phyloP scores from a whole-genome alignment of 2,797 vertebrate species.

The Leuciscus waleckii region DNA sequence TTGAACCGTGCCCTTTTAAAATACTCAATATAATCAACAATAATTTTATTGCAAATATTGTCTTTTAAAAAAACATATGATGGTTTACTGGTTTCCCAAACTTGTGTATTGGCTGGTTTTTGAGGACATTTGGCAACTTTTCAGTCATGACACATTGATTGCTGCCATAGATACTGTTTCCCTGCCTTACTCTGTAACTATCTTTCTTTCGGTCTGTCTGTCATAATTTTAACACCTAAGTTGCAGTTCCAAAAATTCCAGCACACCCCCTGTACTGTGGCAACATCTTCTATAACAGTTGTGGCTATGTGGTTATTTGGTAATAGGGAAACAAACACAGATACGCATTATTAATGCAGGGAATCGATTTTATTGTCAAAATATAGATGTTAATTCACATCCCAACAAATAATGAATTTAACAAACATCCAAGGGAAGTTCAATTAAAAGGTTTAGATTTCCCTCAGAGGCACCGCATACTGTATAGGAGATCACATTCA shows the following conservation, averaged over 20 bases:
- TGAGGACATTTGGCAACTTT: neutral
- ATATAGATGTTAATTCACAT: constrained; percentile 22
- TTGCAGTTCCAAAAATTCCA: neutral
- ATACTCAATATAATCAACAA: neutral
- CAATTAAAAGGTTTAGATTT: constrained; percentile 18
- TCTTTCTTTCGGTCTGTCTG: neutral
- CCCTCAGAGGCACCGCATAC: constrained; percentile 46
- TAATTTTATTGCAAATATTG: neutral
- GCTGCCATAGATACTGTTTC: neutral
- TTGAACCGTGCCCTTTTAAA: neutral
- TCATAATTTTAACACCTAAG: neutral
- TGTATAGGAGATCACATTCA: neutral
- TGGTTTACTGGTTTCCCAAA: neutral
- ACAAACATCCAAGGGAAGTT: constrained; percentile 55
- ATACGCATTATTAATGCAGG: constrained; percentile 39
- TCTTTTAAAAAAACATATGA: neutral
- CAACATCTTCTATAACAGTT: neutral
- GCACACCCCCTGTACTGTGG: neutral
- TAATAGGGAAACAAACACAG: neutral
- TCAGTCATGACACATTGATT: neutral
- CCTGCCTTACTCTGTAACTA: neutral
- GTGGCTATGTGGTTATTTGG: neutral
- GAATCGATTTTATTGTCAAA: constrained; percentile 47
- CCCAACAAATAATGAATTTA: constrained; percentile 7
- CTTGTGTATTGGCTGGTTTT: neutral